Evolutionary conservation across 2,797 vertebrate species (phyloP), one percentile per base, ranked within the genome.

Genomic region (Gymnothorax javanicus): DNA sequence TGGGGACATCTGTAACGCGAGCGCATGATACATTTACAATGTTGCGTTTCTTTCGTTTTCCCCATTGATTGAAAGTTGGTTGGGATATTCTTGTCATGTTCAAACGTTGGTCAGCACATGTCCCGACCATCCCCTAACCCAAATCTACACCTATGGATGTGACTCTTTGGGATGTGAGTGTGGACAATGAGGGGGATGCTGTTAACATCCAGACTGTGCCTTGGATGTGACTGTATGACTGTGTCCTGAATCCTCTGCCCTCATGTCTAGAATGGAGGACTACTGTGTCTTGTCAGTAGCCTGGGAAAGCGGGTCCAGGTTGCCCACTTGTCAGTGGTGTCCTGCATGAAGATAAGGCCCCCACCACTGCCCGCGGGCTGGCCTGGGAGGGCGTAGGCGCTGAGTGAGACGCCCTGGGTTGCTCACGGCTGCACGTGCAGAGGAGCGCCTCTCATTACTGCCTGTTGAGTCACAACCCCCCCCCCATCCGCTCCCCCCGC

Each of bases 381-480:
- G 91, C 93, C 87, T 93, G 94, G 84, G 91, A 91, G 82, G 93
- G 94, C 0, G 91, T 94, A 77, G 93, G 92, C 90, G 88, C 94
- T 1, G 90, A 96, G 0, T 90, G 94, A 0, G 94, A 92, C 0
- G 92, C 94, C 67, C 91, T 95, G 0, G 85, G 92, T 87, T 92
- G 92, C 0, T 90, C 94, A 57, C 92, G 92, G 1, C 89, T 92
- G 89, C 93, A 91, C 62, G 90, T 93, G 86, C 92, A 95, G 85
- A 93, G 93, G 84, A 94, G 92, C 0, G 89, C 95, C 85, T 93
- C 93, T 89, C 90, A 92, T 91, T 96, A 94, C 0, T 79, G 93
- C 82, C 91, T 91, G 91, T 96, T 97, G 95, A 97, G 94, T 96
- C 90, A 91, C 67, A 9, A 58, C 64, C 1, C 91, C 13, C 25